Conservation (phyloP, 2,888 invertebrate genomes). For the Patella ulyssiponensis region DNA sequence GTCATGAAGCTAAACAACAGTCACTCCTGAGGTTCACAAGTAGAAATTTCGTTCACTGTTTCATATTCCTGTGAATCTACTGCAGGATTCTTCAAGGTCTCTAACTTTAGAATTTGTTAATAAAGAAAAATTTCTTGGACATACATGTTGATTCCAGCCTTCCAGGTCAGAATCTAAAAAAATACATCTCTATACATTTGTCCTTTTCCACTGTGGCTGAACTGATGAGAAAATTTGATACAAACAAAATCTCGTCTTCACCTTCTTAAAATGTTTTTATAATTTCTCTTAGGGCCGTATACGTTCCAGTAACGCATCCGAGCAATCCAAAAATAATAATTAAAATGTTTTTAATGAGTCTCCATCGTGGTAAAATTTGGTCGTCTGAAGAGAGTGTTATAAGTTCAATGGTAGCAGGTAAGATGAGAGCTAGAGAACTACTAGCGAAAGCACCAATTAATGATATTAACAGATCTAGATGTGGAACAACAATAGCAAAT, state of each 20-base stretch:
- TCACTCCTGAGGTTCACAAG: too few species aligned
- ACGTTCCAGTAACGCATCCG: constrained; percentile 86
- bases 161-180: too few species aligned
- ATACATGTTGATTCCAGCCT: too few species aligned
- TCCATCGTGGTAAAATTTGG: constrained; percentile 28
- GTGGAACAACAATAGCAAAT: constrained; percentile 63
- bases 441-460: constrained; percentile 70
- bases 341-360: constrained; percentile 81
- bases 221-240: too few species aligned
- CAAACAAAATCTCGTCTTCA: neutral
- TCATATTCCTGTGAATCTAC: too few species aligned
- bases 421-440: constrained; percentile 67
- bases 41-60: too few species aligned
- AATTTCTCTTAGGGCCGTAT: constrained; percentile 55
- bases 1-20: too few species aligned
- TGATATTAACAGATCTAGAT: constrained; percentile 70
- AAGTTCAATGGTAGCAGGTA: constrained; percentile 69
- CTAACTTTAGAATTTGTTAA: too few species aligned
- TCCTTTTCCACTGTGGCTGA: too few species aligned
- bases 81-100: too few species aligned
- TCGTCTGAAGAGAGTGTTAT: constrained; percentile 55
- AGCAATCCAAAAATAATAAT: constrained; percentile 85
- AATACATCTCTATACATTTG: too few species aligned
- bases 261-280: constrained; percentile 40
- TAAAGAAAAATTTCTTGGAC: too few species aligned